Evolutionary conservation across 2,113 vertebrate species (phyloP).

Genomic region (Ictalurus punctatus): DNA sequence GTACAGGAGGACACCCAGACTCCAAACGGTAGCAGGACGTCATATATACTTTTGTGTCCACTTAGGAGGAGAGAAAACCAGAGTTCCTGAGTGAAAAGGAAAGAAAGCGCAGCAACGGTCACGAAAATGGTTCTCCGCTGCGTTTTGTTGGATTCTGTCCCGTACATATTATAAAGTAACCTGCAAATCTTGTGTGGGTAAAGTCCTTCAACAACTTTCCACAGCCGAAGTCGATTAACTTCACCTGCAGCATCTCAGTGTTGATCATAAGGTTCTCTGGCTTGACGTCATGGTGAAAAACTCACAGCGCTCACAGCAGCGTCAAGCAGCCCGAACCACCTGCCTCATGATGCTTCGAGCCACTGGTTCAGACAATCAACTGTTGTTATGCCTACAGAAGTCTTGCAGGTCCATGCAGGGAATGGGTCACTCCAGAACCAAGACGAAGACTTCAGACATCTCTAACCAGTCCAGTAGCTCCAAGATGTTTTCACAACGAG

Average conservation of each 20-base stretch:
- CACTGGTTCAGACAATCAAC: constrained; percentile 36
- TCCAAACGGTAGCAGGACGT: constrained; percentile 21
- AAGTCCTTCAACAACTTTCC: constrained; percentile 48
- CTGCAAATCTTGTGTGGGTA: neutral
- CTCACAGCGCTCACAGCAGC: constrained; percentile 60
- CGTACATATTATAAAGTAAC: neutral
- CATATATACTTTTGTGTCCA: neutral
- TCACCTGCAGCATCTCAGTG: constrained; percentile 54
- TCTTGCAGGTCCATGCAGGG: constrained; percentile 60
- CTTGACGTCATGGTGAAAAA: constrained; percentile 68
- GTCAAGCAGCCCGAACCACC: constrained; percentile 55
- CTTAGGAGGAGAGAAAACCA: neutral
- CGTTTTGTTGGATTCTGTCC: neutral
- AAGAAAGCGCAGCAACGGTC: neutral
- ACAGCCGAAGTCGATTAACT: constrained; percentile 68
- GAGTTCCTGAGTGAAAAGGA: neutral
- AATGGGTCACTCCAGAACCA: constrained; percentile 57
- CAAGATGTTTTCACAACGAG: neutral
- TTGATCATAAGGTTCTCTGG: constrained; percentile 74
- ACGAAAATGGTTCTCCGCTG: neutral
- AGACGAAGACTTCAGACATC: neutral
- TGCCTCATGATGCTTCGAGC: constrained; percentile 58
- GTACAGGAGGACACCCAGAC: constrained; percentile 29
- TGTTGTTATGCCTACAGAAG: constrained; percentile 29
- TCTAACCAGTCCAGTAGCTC: neutral